These are phyloP conservation scores for Halisarca cf. caerulea DNA, from an alignment of 37 sponge, comb jelly and placozoan species.

Conservation along the genomic window DNA sequence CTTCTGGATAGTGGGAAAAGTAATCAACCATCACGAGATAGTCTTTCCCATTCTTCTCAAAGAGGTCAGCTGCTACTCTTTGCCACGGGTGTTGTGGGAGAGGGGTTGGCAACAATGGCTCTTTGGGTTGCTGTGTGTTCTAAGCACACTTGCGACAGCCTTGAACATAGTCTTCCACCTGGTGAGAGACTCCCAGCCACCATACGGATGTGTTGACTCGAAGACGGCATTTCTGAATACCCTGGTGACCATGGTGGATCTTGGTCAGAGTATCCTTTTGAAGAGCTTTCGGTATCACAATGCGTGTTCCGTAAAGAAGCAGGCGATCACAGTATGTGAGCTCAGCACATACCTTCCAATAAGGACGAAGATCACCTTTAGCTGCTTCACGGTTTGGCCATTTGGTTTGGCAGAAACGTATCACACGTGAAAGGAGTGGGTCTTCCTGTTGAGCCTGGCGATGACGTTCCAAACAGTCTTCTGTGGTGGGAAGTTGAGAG, in stretches of 20 bases:
- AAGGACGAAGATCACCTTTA: neutral
- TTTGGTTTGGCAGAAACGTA: slow-evolving; percentile 4
- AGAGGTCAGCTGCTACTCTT: slow-evolving; percentile 47
- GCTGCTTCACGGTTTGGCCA: neutral
- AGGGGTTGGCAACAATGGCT: slow-evolving; percentile 22
- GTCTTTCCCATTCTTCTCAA: slow-evolving; percentile 20
- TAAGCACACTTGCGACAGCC: neutral
- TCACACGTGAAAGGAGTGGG: neutral
- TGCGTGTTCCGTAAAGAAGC: neutral
- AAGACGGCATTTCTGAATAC: slow-evolving; percentile 9
- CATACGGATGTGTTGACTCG: neutral
- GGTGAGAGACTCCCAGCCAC: slow-evolving; percentile 15
- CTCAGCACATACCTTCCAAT: neutral
- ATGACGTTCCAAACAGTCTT: neutral
- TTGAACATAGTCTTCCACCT: neutral
- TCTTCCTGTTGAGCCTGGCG: slow-evolving; percentile 25
- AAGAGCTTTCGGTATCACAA: neutral
- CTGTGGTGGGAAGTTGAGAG: neutral
- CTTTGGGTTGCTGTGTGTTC: neutral
- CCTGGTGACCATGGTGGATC: slow-evolving; percentile 22
- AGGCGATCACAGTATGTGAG: neutral
- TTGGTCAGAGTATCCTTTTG: neutral
- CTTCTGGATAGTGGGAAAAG: slow-evolving; percentile 28
- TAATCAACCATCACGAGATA: slow-evolving; percentile 44
- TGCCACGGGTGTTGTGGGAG: slow-evolving; percentile 57